Conservation (phyloP, 2,888 invertebrate genomes). For the Torymus tubicola region DNA sequence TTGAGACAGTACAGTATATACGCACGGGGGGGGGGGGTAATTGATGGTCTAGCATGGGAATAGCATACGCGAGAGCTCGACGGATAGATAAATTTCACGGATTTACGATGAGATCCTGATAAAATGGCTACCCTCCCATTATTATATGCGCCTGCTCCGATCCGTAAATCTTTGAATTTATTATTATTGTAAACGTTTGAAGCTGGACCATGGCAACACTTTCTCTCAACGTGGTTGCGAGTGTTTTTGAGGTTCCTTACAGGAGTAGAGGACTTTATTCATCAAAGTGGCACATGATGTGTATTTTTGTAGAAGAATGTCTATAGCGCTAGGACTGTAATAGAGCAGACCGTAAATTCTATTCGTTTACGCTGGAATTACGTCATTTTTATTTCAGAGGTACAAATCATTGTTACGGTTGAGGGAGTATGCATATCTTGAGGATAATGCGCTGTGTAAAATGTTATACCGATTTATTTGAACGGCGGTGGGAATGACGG, state of each 20-base stretch:
- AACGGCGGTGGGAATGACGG: neutral
- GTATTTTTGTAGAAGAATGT: neutral
- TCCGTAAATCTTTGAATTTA: slow-evolving; percentile 38
- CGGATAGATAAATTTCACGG: slow-evolving; percentile 44
- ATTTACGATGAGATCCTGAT: slow-evolving; percentile 47
- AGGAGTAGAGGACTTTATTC: neutral
- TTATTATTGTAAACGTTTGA: slow-evolving; percentile 3
- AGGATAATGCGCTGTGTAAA: slow-evolving; percentile 32
- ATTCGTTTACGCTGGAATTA: neutral
- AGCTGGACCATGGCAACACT: neutral
- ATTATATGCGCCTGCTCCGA: neutral
- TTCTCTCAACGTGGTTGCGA: neutral
- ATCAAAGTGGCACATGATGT: neutral
- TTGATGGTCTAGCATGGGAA: slow-evolving; percentile 38
- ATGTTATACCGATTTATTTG: slow-evolving; percentile 31
- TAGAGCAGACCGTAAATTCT: neutral
- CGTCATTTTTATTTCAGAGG: slow-evolving; percentile 13
- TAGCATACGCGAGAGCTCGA: neutral
- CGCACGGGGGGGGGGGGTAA: slow-evolving; percentile 1
- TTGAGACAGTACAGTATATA: slow-evolving; percentile 9
- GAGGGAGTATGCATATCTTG: neutral
- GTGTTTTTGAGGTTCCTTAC: neutral
- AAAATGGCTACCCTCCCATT: slow-evolving; percentile 16
- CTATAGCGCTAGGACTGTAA: neutral
- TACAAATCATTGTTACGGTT: slow-evolving; percentile 15